A percentile compares a stretch with the other conserved stretches of the same genome.
These are phyloP conservation scores for Calliopum simillimum DNA, from an alignment of 2,888 invertebrate genomes.

Conservation along the genomic window DNA sequence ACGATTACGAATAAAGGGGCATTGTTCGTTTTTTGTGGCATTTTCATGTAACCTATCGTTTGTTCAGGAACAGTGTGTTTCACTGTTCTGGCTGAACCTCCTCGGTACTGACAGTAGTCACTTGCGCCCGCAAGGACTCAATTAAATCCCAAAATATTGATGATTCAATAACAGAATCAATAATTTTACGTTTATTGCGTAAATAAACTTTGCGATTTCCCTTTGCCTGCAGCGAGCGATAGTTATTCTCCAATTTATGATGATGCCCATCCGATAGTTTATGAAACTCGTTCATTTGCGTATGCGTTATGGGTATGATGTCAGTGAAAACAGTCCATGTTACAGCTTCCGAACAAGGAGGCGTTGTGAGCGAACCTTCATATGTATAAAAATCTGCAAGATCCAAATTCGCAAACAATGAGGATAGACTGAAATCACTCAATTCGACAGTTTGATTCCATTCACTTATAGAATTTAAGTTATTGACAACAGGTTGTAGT, in stretches of 20 bases:
- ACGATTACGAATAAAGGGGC: no score
- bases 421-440: conserved; percentile 38
- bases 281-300: conserved; percentile 41
- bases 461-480: conserved; percentile 39
- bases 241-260: conserved; percentile 46
- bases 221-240: conserved; percentile 44
- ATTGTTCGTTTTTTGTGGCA: no score
- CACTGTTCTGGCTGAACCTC: no score
- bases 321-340: conserved; percentile 46
- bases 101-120: no score
- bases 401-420: conserved; percentile 39
- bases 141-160: background rate
- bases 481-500: conserved; percentile 41
- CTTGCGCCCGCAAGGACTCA: no score
- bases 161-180: conserved; percentile 22
- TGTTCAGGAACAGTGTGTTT: no score
- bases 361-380: conserved; percentile 46
- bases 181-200: conserved; percentile 35
- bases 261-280: conserved; percentile 43
- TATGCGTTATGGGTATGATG: conserved; percentile 38
- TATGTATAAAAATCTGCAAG: conserved; percentile 44
- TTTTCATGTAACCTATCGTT: no score
- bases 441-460: conserved; percentile 43
- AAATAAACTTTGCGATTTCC: conserved; percentile 43
- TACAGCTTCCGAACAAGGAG: conserved; percentile 48